Base-by-base conservation (phyloP, 2,888 invertebrate genomes). In the Stenodera caucasica region DNA sequence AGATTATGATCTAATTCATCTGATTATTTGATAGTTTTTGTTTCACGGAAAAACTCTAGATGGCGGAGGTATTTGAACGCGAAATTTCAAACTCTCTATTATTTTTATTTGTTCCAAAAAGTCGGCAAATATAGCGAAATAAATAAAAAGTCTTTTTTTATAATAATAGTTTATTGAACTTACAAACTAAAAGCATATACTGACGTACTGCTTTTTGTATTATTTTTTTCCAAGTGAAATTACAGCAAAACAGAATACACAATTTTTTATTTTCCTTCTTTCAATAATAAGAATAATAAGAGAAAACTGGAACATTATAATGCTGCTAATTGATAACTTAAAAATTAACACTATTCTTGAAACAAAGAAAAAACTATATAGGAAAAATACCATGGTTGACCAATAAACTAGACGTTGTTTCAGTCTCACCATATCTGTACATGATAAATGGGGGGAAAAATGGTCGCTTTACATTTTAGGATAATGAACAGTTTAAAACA, bases 111-210 rank as follows among this genome's bases (percentile, higher is more conserved):
- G n/a, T n/a, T n/a, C n/a, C n/a, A n/a, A n/a, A n/a, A n/a, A n/a
- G n/a, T n/a, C n/a, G n/a, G n/a, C n/a, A n/a, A n/a, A n/a, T n/a
- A n/a, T n/a, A n/a, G n/a, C n/a, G n/a, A n/a, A n/a, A n/a, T n/a
- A n/a, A n/a, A n/a, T n/a, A n/a, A 8, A 40, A 40, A 40, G 1
- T 2, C 15, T 1, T 18, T 29, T 49, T 56, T 62, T 66, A 58
- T 64, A 66, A 71, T 72, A 71, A 70, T 72, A 70, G 67, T 75
- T 76, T 75, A 75, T 75, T 76, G 69, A 72, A 65, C 71, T 74
- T 75, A 74, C 64, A 67, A 75, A 74, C 73, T 74, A 73, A 75
- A 75, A 74, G 74, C 74, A 74, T 73, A 74, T 72, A 73, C 72
- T 74, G 70, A 73, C 74, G 74, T 73, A 75, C 69, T 70, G 71